Evolutionary conservation across 2,113 vertebrate species (phyloP).

Genomic region (Heterotilapia buettikoferi): DNA sequence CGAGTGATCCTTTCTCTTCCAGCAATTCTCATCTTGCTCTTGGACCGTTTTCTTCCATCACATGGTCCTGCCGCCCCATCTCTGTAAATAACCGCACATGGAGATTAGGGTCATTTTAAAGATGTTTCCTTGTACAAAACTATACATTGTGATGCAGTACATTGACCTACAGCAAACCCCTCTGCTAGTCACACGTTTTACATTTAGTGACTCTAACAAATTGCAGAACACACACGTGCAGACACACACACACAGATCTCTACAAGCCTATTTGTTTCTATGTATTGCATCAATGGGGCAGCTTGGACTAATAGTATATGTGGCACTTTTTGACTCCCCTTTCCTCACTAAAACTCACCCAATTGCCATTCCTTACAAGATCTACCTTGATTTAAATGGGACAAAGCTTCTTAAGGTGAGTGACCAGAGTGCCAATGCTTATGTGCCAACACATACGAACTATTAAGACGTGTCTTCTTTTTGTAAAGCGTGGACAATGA

Average conservation of each 20-base stretch:
- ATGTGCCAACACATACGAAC: conserved; percentile 33
- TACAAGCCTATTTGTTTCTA: conserved; percentile 4
- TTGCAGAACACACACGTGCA: neutral
- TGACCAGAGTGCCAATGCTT: conserved; percentile 36
- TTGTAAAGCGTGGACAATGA: conserved; percentile 5
- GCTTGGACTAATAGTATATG: conserved; percentile 36
- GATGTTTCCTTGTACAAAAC: conserved; percentile 36
- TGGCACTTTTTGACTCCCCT: conserved; percentile 37
- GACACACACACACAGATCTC: neutral
- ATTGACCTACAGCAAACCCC: neutral
- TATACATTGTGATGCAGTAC: conserved; percentile 26
- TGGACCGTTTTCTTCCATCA: neutral
- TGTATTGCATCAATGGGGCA: conserved; percentile 39
- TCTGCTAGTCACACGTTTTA: neutral
- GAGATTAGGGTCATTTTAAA: conserved; percentile 17
- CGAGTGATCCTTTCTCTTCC: neutral
- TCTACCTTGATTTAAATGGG: conserved; percentile 32
- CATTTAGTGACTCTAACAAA: neutral
- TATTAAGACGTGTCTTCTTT: conserved; percentile 3
- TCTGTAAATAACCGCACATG: conserved; percentile 51
- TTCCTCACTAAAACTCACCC: neutral
- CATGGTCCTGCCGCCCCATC: neutral
- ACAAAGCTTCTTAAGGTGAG: conserved; percentile 2
- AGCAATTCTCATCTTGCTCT: neutral
- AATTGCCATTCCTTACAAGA: conserved; percentile 18